Base-by-base conservation (phyloP, 1,140 invertebrate genomes). In the Cotesia vestalis region DNA sequence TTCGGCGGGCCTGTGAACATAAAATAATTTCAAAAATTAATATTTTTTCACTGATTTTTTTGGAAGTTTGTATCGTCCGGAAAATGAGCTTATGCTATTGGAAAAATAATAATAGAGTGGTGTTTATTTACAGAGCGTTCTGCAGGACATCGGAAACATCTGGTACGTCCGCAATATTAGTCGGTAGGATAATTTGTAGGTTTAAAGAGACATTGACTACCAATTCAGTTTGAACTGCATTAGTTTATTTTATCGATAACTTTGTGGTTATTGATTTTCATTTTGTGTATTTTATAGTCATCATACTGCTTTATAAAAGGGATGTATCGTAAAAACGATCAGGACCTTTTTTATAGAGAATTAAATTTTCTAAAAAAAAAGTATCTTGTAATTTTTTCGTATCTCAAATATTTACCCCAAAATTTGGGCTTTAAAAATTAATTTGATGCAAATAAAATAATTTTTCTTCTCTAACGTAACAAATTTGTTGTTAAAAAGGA, bases 1-100 rank as follows among this genome's bases (percentile, higher is more conserved):
- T 95, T 93, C 73, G 95, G 95, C 62, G 95, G 95, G 92, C 96
- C 96, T 97, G 91, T 75, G 84, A 84, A 87, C 85, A 87, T 79
- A 85, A 80, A 70, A 77, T 35, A 27, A 27, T 64, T 9, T 3
- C 6, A 46, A 64, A 20, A 27, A 27, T 27, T 14, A 52, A 20
- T 66, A 4, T 34, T 52, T 36, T 17, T 11, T 66, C n/a, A 64
- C 4, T 38, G 6, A 40, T 64, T 64, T 2, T 35, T 1, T 64
- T 8, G 9, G 6, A 1, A 6, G 14, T 17, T 57, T 57, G 9
- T 57, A 57, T 4, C 9, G 17, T 17, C 11, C 17, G 4, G 53
- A 55, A 14, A 59, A 20, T 27, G 17, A 59, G 57, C n/a, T 27
- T 53, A 14, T 14, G 8, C 27, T 76, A 74, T 78, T 72, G 55